phyloP scores from a whole-genome alignment of 2,113 vertebrate genomes.

The Thalassarche chlororhynchos region DNA sequence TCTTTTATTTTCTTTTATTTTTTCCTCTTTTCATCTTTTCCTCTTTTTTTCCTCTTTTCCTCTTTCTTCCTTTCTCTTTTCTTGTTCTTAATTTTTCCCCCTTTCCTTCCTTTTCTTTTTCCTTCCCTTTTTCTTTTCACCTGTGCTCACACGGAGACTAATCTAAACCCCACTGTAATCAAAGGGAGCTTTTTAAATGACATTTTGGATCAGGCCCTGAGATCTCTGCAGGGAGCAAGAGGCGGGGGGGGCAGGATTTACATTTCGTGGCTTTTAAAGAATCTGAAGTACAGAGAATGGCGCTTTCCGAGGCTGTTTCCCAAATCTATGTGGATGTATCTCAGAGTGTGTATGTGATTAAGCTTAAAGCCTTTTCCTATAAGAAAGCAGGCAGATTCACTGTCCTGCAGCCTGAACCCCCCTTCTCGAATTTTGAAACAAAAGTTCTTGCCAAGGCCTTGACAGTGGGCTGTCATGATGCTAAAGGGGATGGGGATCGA shows the following conservation, averaged over 20 bases:
- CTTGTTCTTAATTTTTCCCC: too few relatives aligned
- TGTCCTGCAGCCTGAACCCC: neutral
- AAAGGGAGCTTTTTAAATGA: neutral
- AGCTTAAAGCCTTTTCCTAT: neutral
- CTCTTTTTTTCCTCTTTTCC: too few relatives aligned
- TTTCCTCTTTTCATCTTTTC: neutral
- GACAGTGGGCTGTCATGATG: neutral
- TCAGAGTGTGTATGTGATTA: neutral
- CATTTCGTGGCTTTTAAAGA: neutral
- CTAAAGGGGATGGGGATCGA: neutral
- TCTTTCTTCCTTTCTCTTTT: neutral
- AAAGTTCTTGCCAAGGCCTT: neutral
- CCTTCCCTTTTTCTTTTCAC: neutral
- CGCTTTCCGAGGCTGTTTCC: neutral
- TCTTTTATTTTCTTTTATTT: neutral
- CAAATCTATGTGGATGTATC: neutral
- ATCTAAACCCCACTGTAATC: neutral
- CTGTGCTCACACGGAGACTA: neutral
- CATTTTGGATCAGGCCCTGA: neutral
- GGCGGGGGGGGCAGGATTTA: neutral
- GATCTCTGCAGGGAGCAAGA: neutral
- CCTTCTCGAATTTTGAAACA: neutral
- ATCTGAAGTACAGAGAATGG: fast-evolving
- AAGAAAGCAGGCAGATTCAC: neutral
- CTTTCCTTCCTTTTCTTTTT: neutral